A percentile compares a stretch with the other conserved stretches of the same genome.
Evolutionary conservation across 2,888 invertebrate genomes (phyloP).

Genomic region (Meliscaeva auricollis): DNA sequence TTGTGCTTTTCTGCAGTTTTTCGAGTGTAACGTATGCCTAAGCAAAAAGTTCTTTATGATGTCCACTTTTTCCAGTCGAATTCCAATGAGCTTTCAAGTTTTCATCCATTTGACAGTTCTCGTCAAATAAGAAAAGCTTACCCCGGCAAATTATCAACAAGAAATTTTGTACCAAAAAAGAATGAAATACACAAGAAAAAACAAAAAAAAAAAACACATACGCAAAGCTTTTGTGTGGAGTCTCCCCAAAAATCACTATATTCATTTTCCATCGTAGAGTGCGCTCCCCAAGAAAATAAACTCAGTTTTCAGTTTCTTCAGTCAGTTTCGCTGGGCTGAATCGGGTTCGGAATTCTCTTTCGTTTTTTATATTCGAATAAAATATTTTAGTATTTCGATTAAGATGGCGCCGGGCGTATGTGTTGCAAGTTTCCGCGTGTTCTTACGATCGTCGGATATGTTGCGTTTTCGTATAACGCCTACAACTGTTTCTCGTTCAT

Average conservation of each 20-base stretch:
- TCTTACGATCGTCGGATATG: conserved; percentile 86
- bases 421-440: conserved; percentile 86
- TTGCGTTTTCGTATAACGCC: conserved; percentile 84
- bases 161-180: conserved; percentile 45
- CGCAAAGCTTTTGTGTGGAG: conserved; percentile 52
- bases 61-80: not conserved
- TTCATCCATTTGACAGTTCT: conserved; percentile 49
- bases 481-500: conserved; percentile 58
- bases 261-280: conserved; percentile 27
- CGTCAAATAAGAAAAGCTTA: conserved; percentile 46
- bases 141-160: conserved; percentile 71
- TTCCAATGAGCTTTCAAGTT: conserved; percentile 9
- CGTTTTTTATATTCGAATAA: conserved; percentile 12
- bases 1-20: no score
- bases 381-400: conserved; percentile 70
- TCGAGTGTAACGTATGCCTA: not conserved
- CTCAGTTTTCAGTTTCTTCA: conserved; percentile 42
- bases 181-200: conserved; percentile 12
- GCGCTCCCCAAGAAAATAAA: conserved; percentile 55
- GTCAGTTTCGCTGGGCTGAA: conserved; percentile 62
- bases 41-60: not conserved
- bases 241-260: conserved; percentile 45
- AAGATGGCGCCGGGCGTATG: conserved; percentile 88
- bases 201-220: not conserved
- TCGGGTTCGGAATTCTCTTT: conserved; percentile 51